These are phyloP conservation scores for Porites cylindrica DNA, from an alignment of 92 coral and sea anemone species.

Conservation along the genomic window DNA sequence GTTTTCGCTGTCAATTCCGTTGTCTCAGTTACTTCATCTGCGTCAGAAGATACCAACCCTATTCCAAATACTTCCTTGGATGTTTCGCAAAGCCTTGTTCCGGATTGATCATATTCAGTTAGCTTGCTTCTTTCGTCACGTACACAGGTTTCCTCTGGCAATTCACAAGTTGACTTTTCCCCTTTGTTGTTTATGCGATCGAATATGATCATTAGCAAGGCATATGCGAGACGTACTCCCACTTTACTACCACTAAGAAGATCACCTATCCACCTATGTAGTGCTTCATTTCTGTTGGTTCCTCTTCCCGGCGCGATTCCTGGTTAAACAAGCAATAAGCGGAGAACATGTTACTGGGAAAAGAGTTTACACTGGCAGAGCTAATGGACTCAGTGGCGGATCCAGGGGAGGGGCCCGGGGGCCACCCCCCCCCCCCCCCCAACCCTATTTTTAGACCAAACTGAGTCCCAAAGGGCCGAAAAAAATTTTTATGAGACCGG, in stretches of 20 bases:
- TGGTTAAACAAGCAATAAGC: constrained; percentile 5
- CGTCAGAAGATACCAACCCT: constrained; percentile 7
- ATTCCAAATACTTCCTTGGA: constrained; percentile 20
- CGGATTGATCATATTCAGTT: background rate
- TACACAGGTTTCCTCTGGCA: constrained; percentile 32
- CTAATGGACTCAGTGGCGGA: too few species aligned
- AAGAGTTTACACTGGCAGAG: background rate
- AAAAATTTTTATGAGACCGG: too few species aligned
- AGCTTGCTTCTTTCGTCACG: constrained; percentile 36
- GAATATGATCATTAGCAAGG: constrained; percentile 43
- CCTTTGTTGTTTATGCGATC: constrained; percentile 35
- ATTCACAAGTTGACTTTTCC: background rate
- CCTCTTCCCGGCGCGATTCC: constrained; percentile 53
- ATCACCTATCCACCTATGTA: constrained; percentile 13
- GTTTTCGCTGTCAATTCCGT: background rate
- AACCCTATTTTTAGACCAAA: too few species aligned
- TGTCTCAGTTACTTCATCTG: constrained; percentile 12
- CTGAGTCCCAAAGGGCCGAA: too few species aligned
- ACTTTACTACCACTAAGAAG: constrained; percentile 26
- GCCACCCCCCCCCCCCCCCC: too few species aligned
- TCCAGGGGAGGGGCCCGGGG: too few species aligned
- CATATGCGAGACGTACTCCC: constrained; percentile 54
- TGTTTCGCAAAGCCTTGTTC: constrained; percentile 18
- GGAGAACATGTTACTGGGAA: background rate
- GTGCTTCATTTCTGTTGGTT: constrained; percentile 53